Base-by-base conservation (phyloP, 1,140 invertebrate species). In the Carposina sasakii region DNA sequence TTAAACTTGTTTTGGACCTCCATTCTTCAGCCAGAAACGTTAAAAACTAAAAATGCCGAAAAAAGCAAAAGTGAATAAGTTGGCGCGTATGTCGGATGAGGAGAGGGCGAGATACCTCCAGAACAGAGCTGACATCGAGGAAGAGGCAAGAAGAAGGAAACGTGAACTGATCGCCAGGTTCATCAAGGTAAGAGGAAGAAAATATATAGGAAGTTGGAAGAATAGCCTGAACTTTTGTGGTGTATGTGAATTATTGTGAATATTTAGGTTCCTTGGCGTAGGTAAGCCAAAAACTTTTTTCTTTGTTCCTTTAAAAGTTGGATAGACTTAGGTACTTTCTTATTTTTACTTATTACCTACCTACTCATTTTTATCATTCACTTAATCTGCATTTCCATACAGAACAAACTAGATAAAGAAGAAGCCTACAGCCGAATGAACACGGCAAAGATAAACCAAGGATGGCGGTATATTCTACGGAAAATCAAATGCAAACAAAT, bases 381-480 rank as follows among this genome's bases (percentile, higher is more conserved):
- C n/a, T n/a, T n/a, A n/a, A n/a, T n/a, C n/a, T n/a, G n/a, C n/a
- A n/a, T n/a, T n/a, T n/a, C n/a, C n/a, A n/a, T n/a, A 40, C 64
- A 94, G 92, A 93, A 91, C 65, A 94, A 94, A 87, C 76, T 94
- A 4, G 92, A 91, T 71, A 90, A 88, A 36, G 93, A 95, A 70
- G 92, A 94, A 74, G 87, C 88, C 4, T 94, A 92, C 73, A 87
- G 91, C 1, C 88, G 92, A 45, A 79, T 93, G 22, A 95, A 95
- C 69, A 89, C 89, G 52, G 92, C 93, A 0, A 95, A 95, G 82
- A 91, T 95, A 15, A 94, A 94, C 66, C 91, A 93, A 77, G 89
- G 93, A 68, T 94, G 93, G 93, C 88, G 93, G 43, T 90, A 89
- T 33, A 88, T 92, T 51, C 77, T 95, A 40, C 86, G 93, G 4